These are phyloP conservation scores for Drosophila tripunctata DNA, from an alignment of 2,888 invertebrate species.

Conservation along the genomic window DNA sequence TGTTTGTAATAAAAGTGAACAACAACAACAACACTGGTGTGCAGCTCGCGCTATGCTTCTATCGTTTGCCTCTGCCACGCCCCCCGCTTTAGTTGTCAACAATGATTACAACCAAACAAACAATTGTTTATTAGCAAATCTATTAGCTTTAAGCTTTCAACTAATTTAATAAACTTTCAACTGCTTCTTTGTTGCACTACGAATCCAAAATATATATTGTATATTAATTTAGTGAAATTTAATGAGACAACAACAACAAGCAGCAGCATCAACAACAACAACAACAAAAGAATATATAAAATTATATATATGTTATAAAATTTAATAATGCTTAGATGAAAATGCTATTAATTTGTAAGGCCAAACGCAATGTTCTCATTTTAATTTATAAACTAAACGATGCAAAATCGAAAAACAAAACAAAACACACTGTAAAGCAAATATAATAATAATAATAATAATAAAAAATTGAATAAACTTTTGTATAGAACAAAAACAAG, in stretches of 20 bases:
- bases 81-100: slow-evolving; percentile 49
- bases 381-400: slow-evolving; percentile 77
- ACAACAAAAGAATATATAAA: background rate
- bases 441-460: slow-evolving; percentile 64
- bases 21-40: slow-evolving; percentile 59
- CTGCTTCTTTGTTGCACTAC: slow-evolving; percentile 43
- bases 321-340: slow-evolving; percentile 45
- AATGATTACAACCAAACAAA: slow-evolving; percentile 30
- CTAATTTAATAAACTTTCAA: slow-evolving; percentile 33
- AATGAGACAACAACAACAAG: slow-evolving; percentile 28
- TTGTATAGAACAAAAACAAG: slow-evolving; percentile 55
- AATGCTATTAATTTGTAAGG: slow-evolving; percentile 80
- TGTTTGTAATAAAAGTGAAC: slow-evolving; percentile 27
- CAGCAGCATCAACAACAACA: slow-evolving; percentile 15
- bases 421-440: slow-evolving; percentile 70
- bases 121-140: slow-evolving; percentile 70
- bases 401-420: too few relatives aligned
- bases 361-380: slow-evolving; percentile 82
- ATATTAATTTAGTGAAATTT: slow-evolving; percentile 40
- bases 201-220: slow-evolving; percentile 20
- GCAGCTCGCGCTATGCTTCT: slow-evolving; percentile 72
- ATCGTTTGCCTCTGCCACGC: slow-evolving; percentile 56
- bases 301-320: too few relatives aligned
- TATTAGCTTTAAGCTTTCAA: slow-evolving; percentile 69
- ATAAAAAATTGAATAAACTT: slow-evolving; percentile 76